Conservation (phyloP, 2,113 vertebrate species). For the Hymenochirus boettgeri region DNA sequence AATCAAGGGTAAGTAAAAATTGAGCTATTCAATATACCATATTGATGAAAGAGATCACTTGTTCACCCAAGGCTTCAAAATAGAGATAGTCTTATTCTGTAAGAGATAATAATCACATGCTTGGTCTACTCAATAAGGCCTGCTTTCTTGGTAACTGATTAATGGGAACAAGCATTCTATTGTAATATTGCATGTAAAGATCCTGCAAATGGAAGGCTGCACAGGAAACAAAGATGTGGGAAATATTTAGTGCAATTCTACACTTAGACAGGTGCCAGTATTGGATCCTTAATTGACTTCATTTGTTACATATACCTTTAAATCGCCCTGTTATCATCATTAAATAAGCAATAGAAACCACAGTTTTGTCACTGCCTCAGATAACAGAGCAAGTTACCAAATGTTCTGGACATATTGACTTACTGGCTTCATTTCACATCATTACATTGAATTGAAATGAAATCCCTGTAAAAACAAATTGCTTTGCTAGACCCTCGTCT, state of each 20-base stretch:
- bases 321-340: conserved; percentile 80
- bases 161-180: conserved; percentile 82
- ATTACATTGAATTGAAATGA: conserved; percentile 78
- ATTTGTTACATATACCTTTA: conserved; percentile 94
- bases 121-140: conserved; percentile 65
- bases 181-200: conserved; percentile 72
- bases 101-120: conserved; percentile 75
- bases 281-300: conserved; percentile 92
- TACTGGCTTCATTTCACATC: conserved; percentile 78
- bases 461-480: conserved; percentile 88
- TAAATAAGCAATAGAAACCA: conserved; percentile 68
- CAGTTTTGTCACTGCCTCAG: conserved; percentile 63
- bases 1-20: conserved; percentile 78
- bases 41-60: conserved; percentile 67
- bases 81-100: conserved; percentile 60
- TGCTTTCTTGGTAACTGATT: conserved; percentile 68
- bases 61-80: conserved; percentile 59
- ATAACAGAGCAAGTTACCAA: conserved; percentile 57
- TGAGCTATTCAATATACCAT: conserved; percentile 65
- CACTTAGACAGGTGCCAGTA: conserved; percentile 80
- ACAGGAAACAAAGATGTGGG: conserved; percentile 79
- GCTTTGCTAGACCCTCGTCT: conserved; percentile 85
- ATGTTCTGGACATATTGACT: conserved; percentile 68
- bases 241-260: conserved; percentile 87
- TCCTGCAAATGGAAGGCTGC: conserved; percentile 69